phyloP scores from a whole-genome alignment of 1,140 invertebrate genomes.

The Maniola jurtina region DNA sequence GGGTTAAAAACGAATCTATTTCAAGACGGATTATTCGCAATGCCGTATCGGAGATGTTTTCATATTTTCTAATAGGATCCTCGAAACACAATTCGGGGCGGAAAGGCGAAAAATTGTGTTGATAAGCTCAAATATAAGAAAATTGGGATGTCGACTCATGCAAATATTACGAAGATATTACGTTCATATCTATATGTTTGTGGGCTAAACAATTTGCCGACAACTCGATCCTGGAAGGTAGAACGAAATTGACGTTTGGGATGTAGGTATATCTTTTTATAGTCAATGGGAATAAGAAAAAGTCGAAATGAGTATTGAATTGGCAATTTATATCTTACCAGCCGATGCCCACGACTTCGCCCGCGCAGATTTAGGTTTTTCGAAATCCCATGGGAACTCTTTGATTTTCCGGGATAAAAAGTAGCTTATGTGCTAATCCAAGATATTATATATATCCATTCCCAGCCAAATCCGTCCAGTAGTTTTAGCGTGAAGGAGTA shows the following conservation, averaged over 20 bases:
- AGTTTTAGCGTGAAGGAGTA: no score
- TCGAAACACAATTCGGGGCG: constrained; percentile 38
- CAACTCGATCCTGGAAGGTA: constrained; percentile 45
- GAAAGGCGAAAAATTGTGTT: constrained; percentile 48
- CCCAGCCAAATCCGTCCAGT: no score
- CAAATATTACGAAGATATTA: constrained; percentile 18
- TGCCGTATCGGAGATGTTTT: neutral
- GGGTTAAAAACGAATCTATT: neutral
- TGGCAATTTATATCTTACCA: constrained; percentile 1
- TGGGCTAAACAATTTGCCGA: constrained; percentile 30
- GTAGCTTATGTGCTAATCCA: no score
- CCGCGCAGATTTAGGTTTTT: no score
- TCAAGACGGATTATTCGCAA: neutral
- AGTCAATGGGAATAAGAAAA: neutral
- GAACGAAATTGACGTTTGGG: constrained; percentile 43
- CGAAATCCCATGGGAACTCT: no score
- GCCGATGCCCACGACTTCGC: neutral
- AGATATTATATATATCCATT: no score
- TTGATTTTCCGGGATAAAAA: no score
- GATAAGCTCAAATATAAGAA: constrained; percentile 47
- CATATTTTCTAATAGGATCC: constrained; percentile 9
- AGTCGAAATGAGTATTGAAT: constrained; percentile 9
- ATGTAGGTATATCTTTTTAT: constrained; percentile 33
- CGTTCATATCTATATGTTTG: constrained; percentile 11
- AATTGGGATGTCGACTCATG: constrained; percentile 24